Percentiles rank a stretch among this genome's conserved stretches.
Evolutionary conservation across 2,888 invertebrate genomes (phyloP).

Genomic region (Tolmerus cingulatus): DNA sequence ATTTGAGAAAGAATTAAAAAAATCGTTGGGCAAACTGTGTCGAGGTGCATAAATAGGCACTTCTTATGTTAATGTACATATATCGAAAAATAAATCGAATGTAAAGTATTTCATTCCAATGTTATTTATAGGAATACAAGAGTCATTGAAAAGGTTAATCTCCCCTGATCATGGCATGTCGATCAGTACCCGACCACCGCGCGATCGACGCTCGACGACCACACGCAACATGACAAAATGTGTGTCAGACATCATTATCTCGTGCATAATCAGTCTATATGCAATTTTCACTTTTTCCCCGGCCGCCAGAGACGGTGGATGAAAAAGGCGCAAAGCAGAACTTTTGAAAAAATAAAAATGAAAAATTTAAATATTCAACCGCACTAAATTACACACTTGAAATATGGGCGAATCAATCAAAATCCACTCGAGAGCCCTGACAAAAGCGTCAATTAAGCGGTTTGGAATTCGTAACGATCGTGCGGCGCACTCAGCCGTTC

Average conservation of each 20-base stretch:
- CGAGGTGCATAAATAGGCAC: no score
- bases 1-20: no score
- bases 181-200: background rate
- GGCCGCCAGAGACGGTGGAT: background rate
- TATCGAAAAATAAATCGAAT: background rate
- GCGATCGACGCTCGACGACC: background rate
- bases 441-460: constrained; percentile 20
- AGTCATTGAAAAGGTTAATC: background rate
- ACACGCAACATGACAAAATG: constrained; percentile 18
- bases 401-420: constrained; percentile 21
- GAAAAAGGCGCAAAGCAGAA: background rate
- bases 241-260: constrained; percentile 18
- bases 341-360: background rate
- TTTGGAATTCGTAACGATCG: constrained; percentile 15
- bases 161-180: background rate
- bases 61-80: background rate
- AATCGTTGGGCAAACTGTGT: no score
- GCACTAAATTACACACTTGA: background rate
- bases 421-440: background rate
- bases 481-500: background rate
- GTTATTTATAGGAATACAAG: background rate
- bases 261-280: constrained; percentile 1
- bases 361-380: background rate
- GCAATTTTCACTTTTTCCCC: constrained; percentile 3
- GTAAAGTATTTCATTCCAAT: background rate